Evolutionary conservation across 2,888 invertebrate genomes (phyloP), one percentile per base, ranked within the genome.

Genomic region (Notodonta ziczac): DNA sequence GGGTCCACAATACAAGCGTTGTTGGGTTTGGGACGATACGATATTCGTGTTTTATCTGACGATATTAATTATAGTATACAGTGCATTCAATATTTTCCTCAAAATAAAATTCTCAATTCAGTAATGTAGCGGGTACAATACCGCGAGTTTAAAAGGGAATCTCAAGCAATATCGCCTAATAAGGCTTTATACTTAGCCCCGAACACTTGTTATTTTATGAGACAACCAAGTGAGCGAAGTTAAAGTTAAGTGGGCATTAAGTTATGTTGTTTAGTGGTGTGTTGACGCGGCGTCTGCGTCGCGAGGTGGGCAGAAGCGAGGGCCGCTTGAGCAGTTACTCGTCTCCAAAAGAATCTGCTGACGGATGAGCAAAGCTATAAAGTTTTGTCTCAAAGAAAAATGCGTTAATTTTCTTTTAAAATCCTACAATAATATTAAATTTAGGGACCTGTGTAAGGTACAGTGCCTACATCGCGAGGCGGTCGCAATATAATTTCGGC

Each of bases 401-500:
- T 24, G 2, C 24, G 24, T 24, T 24, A 24, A 2, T 35, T 6
- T 24, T 24, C 24, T 24, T 24, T 24, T 24, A 24, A 24, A 24
- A 24, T 24, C 24, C 24, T 24, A 24, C 24, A 24, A 24, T 24
- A 24, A 24, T 2, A 24, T 24, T 2, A 24, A 24, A 24, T 24
- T 24, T 24, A 24, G 1, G 35, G 0, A 35, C 35, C 7, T 35
- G 35, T 35, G 35, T 7, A 35, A 35, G 35, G 0, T 4, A 7
- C 35, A 7, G 35, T 35, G 35, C 5, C 4, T 24, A 24, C 24
- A 24, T 1, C 24, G 24, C 35, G 35, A 6, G 2, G 35, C 35
- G 35, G 6, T 0, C 35, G 35, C 63, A 56, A 59, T 65, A 65
- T 65, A 35, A 68, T 63, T 63, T 63, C 51, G 52, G 57, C 60